Conservation (phyloP, 2,888 invertebrate genomes). For the Stenurella melanura region DNA sequence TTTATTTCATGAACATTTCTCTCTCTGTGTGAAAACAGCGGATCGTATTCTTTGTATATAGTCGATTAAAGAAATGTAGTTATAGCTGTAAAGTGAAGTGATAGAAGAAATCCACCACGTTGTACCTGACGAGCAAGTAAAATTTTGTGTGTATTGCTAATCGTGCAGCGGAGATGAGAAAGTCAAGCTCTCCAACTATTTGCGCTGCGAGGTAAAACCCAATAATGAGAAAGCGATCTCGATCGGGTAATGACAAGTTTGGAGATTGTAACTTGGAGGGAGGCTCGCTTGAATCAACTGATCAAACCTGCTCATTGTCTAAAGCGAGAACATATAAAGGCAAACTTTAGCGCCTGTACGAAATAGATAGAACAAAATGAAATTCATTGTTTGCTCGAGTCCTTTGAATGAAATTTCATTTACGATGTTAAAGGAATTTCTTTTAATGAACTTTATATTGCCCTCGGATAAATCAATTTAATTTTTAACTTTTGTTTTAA, state of each 20-base stretch:
- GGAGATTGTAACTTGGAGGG: slow-evolving; percentile 7
- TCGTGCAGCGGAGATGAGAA: slow-evolving; percentile 5
- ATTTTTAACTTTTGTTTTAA: slow-evolving; percentile 25
- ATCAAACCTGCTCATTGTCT: slow-evolving; percentile 9
- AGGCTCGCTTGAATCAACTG: background rate
- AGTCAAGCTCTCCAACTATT: background rate
- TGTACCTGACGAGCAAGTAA: background rate
- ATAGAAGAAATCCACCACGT: too few species aligned
- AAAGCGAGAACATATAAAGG: slow-evolving; percentile 11
- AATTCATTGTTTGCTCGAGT: slow-evolving; percentile 32
- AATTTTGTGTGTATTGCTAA: background rate
- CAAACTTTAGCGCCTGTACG: slow-evolving; percentile 31
- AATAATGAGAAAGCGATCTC: slow-evolving; percentile 4
- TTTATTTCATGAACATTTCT: too few species aligned
- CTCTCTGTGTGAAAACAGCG: too few species aligned
- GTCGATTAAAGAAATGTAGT: too few species aligned
- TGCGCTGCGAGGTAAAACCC: background rate
- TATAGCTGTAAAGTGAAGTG: too few species aligned
- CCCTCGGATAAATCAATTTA: slow-evolving; percentile 21
- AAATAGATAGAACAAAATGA: slow-evolving; percentile 27
- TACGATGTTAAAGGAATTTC: slow-evolving; percentile 36
- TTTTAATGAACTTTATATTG: slow-evolving; percentile 36
- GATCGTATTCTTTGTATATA: too few species aligned
- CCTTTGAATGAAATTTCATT: slow-evolving; percentile 31
- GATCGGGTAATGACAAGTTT: slow-evolving; percentile 6